A percentile compares a stretch with the other conserved stretches of the same genome.
Conservation (phyloP, 2,888 invertebrate genomes). For the Nasonovia ribisnigri region DNA sequence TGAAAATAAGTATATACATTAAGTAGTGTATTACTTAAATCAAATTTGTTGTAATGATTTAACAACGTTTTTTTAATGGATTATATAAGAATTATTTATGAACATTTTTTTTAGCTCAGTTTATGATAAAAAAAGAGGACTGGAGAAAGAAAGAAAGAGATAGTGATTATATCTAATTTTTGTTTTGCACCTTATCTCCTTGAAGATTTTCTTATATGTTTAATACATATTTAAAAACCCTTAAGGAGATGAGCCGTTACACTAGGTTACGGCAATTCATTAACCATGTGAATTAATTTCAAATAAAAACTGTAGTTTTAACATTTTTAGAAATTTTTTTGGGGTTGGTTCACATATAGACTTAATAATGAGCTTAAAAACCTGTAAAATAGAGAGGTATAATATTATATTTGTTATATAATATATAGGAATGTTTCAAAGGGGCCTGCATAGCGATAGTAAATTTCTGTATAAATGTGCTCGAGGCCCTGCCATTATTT, state of each 20-base stretch:
- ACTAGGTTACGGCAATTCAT: neutral
- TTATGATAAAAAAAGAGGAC: neutral
- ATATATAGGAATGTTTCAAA: neutral
- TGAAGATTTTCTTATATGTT: neutral
- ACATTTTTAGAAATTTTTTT: neutral
- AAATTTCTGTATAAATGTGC: slow-evolving; percentile 15
- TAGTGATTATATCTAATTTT: neutral
- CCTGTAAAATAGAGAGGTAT: neutral
- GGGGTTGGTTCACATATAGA: neutral
- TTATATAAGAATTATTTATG: neutral
- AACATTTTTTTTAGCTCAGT: neutral
- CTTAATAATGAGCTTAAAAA: neutral
- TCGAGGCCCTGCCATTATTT: slow-evolving; percentile 4
- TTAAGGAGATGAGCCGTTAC: too few relatives aligned
- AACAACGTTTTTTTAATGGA: neutral
- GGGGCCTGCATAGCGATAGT: neutral
- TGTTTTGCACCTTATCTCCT: neutral
- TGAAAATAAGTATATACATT: neutral
- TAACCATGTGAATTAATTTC: neutral
- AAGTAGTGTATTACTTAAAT: neutral
- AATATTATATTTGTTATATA: neutral
- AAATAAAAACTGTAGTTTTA: neutral
- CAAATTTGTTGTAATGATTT: neutral
- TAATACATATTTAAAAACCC: too few relatives aligned
- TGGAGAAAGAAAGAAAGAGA: too few relatives aligned